Evolutionary conservation across 2,888 invertebrate species (phyloP).

Genomic region (Ptychoptera contaminata): DNA sequence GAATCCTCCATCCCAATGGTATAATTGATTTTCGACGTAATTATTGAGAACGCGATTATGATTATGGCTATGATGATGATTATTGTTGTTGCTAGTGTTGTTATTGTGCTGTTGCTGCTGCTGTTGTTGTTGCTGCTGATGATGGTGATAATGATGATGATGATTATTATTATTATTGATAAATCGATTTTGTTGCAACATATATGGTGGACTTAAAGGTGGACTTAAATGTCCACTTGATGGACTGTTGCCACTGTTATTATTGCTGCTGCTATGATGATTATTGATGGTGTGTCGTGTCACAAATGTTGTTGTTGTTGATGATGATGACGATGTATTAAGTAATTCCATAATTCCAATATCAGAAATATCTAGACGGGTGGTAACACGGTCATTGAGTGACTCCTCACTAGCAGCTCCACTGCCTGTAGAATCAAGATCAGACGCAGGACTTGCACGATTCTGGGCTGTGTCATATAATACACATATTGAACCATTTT

Average conservation of each 20-base stretch:
- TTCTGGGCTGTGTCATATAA: slow-evolving; percentile 27
- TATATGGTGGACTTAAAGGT: slow-evolving; percentile 6
- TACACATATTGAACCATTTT: slow-evolving; percentile 45
- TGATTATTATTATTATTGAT: slow-evolving; percentile 1
- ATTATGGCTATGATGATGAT: background rate
- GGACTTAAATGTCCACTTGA: background rate
- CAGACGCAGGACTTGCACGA: slow-evolving; percentile 9
- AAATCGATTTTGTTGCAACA: slow-evolving; percentile 1
- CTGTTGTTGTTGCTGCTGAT: slow-evolving; percentile 1
- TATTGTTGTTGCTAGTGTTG: background rate
- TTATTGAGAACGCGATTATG: no score
- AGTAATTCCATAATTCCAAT: slow-evolving; percentile 2
- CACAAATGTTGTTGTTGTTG: background rate
- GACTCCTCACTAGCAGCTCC: slow-evolving; percentile 5
- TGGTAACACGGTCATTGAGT: slow-evolving; percentile 6
- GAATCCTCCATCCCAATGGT: slow-evolving; percentile 4
- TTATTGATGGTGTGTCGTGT: background rate
- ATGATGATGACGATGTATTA: slow-evolving; percentile 1
- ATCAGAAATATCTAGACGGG: slow-evolving; percentile 5
- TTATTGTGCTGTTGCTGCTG: background rate
- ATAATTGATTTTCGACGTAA: background rate
- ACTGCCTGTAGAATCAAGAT: slow-evolving; percentile 8
- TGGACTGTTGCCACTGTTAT: background rate
- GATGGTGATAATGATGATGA: slow-evolving; percentile 3
- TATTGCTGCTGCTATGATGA: background rate